Percentiles rank a stretch among this genome's conserved stretches.
phyloP scores from a whole-genome alignment of 2,888 invertebrate species.

The Melolontha melolontha region DNA sequence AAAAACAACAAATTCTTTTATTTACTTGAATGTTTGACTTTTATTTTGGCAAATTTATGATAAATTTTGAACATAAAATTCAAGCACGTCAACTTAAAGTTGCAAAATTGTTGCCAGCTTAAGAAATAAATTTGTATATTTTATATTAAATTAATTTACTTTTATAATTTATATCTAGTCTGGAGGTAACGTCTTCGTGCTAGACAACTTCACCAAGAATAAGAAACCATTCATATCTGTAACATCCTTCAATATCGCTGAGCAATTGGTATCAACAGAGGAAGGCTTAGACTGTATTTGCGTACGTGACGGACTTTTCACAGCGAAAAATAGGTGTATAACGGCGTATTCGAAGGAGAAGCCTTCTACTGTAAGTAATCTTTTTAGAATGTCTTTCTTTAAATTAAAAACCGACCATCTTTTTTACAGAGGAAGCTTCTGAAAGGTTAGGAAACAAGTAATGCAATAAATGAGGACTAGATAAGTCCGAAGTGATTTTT shows the following conservation, averaged over 20 bases:
- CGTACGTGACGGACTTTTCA: slow-evolving; percentile 51
- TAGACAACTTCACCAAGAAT: slow-evolving; percentile 71
- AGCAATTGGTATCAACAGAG: slow-evolving; percentile 62
- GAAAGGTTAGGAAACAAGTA: slow-evolving; percentile 29
- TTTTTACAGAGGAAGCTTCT: slow-evolving; percentile 40
- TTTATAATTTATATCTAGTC: slow-evolving; percentile 64
- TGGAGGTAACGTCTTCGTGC: slow-evolving; percentile 75
- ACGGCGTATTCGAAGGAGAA: slow-evolving; percentile 56
- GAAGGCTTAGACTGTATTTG: slow-evolving; percentile 67
- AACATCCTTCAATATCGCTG: slow-evolving; percentile 66
- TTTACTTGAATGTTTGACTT: too few relatives aligned
- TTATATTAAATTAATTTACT: neutral
- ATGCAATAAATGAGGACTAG: neutral
- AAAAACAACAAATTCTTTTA: too few relatives aligned
- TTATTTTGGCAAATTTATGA: too few relatives aligned
- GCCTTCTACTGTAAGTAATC: slow-evolving; percentile 39
- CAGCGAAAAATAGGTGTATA: slow-evolving; percentile 57
- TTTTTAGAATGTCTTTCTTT: neutral
- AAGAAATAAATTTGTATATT: too few relatives aligned
- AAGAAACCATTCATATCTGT: slow-evolving; percentile 74
- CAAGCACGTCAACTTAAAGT: too few relatives aligned
- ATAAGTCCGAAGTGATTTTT: slow-evolving; percentile 20
- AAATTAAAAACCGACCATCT: neutral
- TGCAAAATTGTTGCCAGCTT: too few relatives aligned
- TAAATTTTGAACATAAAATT: too few relatives aligned